Evolutionary conservation across 2,888 invertebrate genomes (phyloP).

Genomic region (Lochmaea capreae): DNA sequence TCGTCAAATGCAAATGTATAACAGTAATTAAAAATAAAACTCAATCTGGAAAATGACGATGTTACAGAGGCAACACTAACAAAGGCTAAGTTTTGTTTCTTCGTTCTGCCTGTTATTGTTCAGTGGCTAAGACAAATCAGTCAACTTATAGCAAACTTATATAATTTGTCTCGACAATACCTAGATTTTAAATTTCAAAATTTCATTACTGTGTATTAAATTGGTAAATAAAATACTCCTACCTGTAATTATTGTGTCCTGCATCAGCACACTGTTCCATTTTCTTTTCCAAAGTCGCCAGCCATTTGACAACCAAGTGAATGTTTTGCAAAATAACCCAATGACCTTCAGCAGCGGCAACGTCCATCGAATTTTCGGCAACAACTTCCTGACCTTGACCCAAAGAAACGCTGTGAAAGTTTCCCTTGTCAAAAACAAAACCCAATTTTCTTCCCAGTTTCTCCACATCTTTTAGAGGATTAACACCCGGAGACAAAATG

Average conservation of each 20-base stretch:
- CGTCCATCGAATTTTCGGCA: constrained; percentile 87
- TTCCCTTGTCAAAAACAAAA: constrained; percentile 81
- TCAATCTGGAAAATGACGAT: no score
- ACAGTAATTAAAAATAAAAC: no score
- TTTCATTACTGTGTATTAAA: no score
- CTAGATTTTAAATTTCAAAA: no score
- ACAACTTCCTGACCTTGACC: constrained; percentile 96
- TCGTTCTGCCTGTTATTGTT: no score
- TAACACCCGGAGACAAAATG: constrained; percentile 93
- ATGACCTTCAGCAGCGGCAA: constrained; percentile 81
- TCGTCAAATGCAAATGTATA: no score
- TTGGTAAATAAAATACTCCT: not conserved
- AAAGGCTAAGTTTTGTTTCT: no score
- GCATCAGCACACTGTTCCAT: constrained; percentile 83
- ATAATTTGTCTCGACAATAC: no score
- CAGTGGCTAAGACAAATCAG: no score
- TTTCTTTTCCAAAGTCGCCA: constrained; percentile 89
- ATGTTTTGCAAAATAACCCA: constrained; percentile 96
- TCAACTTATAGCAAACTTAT: no score
- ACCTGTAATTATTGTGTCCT: constrained; percentile 71
- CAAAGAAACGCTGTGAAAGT: constrained; percentile 92
- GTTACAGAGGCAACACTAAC: no score
- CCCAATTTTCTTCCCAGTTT: constrained; percentile 84
- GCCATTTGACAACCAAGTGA: constrained; percentile 91
- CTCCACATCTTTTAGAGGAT: constrained; percentile 94